These are phyloP conservation scores for Sinhomidia bicolor DNA, from an alignment of 2,888 invertebrate species.

Conservation along the genomic window DNA sequence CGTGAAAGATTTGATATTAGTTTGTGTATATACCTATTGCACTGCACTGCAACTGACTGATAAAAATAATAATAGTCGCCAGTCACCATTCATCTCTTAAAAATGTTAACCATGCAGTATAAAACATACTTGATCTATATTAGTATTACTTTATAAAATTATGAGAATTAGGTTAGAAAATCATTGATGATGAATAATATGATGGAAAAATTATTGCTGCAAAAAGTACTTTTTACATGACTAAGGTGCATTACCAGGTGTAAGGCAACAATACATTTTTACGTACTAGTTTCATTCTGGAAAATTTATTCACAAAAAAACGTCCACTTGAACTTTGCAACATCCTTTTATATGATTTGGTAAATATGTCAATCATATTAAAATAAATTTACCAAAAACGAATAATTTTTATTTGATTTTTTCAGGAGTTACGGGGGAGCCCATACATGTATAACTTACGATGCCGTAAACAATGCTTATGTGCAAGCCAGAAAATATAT, in stretches of 20 bases:
- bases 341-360: neutral
- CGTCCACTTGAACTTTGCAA: constrained; percentile 42
- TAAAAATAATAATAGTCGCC: neutral
- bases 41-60: too few relatives aligned
- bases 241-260: too few relatives aligned
- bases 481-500: constrained; percentile 93
- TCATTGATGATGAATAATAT: too few relatives aligned
- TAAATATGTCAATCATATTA: neutral
- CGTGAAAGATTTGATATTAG: constrained; percentile 75
- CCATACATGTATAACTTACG: constrained; percentile 93
- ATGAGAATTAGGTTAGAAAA: too few relatives aligned
- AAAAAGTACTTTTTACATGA: too few relatives aligned
- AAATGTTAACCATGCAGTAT: too few relatives aligned
- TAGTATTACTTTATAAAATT: too few relatives aligned
- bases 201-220: too few relatives aligned
- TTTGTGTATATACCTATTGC: too few relatives aligned
- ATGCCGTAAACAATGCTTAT: constrained; percentile 94
- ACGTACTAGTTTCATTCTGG: neutral
- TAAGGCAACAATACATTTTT: too few relatives aligned
- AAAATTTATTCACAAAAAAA: neutral
- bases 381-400: neutral
- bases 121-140: too few relatives aligned
- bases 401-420: too few relatives aligned
- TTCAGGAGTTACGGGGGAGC: constrained; percentile 88
- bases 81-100: neutral